Evolutionary conservation across 2,113 vertebrate species (phyloP), one percentile per base, ranked within the genome.

Genomic region (Clarias gariepinus): DNA sequence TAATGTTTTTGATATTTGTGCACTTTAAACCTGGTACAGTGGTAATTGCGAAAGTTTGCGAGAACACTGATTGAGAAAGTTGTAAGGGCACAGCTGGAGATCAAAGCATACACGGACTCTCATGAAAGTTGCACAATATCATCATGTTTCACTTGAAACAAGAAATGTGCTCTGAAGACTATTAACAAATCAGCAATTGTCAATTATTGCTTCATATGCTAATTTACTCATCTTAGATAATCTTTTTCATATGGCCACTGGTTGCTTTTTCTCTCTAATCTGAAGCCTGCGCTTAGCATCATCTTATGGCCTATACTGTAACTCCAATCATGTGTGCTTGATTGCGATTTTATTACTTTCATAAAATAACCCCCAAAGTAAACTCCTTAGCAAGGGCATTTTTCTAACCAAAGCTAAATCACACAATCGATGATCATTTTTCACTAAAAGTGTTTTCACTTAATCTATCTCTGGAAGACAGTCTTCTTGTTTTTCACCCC

Each of bases 321-420:
- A n/a, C 41, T n/a, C 30, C 68, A 25, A 25, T 57, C 10, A 41
- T 21, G 21, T 71, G 52, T 57, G 18, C 21, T 52, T 52, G 60
- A 66, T 18, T 25, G 10, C n/a, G 12, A 21, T 83, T 71, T 21
- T 36, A 23, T 71, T 83, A 83, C 28, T 33, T 69, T 83, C 33
- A n/a, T n/a, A 55, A 30, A 55, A 83, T 21, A 55, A 36, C 30
- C 19, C n/a, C 36, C 25, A 13, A 13, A 21, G 74, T 41, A 5
- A 63, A 47, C 58, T 28, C 33, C 36, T 64, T 64, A 13, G 41
- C 25, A 77, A 19, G 13, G 30, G 3, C 1, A 3, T 36, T 69
- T 86, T 18, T 30, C 30, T 86, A 23, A 64, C 53, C 83, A 78
- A 77, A 85, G 57, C 47, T 57, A 61, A 28, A 60, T 63, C 36